Conservation (phyloP, 1,140 invertebrate species). For the Phenacoccus solenopsis region DNA sequence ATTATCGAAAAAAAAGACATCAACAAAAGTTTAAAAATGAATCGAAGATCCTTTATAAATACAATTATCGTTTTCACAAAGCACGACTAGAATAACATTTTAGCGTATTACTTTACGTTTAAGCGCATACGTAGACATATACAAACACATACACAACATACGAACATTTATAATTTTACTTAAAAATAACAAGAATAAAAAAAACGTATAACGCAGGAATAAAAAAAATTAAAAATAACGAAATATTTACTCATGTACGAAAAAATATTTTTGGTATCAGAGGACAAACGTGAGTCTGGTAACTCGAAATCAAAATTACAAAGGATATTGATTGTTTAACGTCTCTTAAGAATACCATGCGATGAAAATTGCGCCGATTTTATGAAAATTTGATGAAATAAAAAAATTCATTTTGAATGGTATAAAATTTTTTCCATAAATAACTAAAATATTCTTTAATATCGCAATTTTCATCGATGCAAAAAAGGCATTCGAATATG, state of each 20-base stretch:
- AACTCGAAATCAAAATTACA: neutral
- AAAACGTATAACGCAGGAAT: slow-evolving; percentile 6
- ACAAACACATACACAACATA: slow-evolving; percentile 10
- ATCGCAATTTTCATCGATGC: neutral
- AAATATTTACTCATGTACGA: slow-evolving; percentile 6
- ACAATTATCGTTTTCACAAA: slow-evolving; percentile 8
- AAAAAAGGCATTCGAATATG: neutral
- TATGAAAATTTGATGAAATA: slow-evolving; percentile 11
- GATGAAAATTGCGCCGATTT: slow-evolving; percentile 10
- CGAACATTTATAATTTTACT: slow-evolving; percentile 5
- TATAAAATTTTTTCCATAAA: too few relatives aligned
- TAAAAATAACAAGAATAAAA: slow-evolving; percentile 9
- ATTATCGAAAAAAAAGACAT: neutral
- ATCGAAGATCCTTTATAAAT: neutral
- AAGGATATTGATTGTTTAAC: slow-evolving; percentile 14
- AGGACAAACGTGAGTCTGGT: slow-evolving; percentile 9
- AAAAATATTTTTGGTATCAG: slow-evolving; percentile 10
- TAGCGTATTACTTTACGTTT: slow-evolving; percentile 13
- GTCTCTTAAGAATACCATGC: neutral
- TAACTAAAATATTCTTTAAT: too few relatives aligned
- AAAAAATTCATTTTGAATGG: neutral
- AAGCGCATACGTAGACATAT: slow-evolving; percentile 8
- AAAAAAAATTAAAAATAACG: slow-evolving; percentile 14
- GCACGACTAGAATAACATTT: slow-evolving; percentile 15
- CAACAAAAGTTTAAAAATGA: neutral